Conservation (phyloP, 2,888 invertebrate genomes). For the Abscondita cerata region DNA sequence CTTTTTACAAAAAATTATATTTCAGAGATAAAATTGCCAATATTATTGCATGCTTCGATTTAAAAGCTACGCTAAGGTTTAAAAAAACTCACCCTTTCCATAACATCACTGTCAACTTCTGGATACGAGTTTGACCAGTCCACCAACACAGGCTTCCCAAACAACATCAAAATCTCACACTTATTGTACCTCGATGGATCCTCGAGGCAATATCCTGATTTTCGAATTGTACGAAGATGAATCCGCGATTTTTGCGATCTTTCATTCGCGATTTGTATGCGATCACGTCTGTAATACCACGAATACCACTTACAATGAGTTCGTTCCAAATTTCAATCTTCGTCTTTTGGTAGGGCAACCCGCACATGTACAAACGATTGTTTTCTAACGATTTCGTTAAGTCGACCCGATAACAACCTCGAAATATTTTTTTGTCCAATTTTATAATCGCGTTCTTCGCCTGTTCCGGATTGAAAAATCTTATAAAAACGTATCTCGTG, state of each 20-base stretch:
- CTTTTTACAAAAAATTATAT: no score
- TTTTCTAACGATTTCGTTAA: slow-evolving; percentile 64
- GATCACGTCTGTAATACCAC: slow-evolving; percentile 61
- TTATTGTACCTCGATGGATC: slow-evolving; percentile 40
- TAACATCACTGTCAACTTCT: slow-evolving; percentile 71
- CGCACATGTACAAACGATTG: slow-evolving; percentile 49
- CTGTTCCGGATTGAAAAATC: slow-evolving; percentile 62
- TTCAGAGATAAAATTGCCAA: no score
- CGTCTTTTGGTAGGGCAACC: slow-evolving; percentile 40
- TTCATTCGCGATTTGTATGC: slow-evolving; percentile 67
- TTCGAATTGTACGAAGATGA: slow-evolving; percentile 82
- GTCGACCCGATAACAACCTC: slow-evolving; percentile 69
- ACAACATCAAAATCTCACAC: no score
- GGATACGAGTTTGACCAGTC: slow-evolving; percentile 87
- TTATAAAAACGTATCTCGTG: slow-evolving; percentile 79
- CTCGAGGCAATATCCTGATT: slow-evolving; percentile 70
- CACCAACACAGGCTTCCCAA: slow-evolving; percentile 62
- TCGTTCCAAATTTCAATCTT: slow-evolving; percentile 69
- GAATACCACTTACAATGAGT: slow-evolving; percentile 62
- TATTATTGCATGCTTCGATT: no score
- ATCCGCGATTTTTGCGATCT: slow-evolving; percentile 74
- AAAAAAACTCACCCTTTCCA: slow-evolving; percentile 63
- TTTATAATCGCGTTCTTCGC: slow-evolving; percentile 69
- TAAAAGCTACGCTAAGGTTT: no score
- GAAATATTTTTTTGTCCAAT: slow-evolving; percentile 72